A percentile compares a stretch with the other conserved stretches of the same genome.
phyloP scores from a whole-genome alignment of 1,140 invertebrate species.

The Euschistus heros region DNA sequence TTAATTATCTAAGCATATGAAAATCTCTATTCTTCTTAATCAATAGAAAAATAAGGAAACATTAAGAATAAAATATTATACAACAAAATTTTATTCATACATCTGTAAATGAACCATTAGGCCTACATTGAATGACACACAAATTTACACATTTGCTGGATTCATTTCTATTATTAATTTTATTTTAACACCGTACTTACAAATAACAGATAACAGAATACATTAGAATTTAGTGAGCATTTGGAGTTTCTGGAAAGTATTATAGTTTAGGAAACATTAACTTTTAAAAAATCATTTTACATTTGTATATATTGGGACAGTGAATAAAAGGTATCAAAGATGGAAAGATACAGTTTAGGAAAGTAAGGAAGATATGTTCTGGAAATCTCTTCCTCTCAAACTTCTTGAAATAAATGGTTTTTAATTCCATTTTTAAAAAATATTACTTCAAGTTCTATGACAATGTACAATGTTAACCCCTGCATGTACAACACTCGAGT shows the following conservation, averaged over 20 bases:
- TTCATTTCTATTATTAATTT: constrained; percentile 15
- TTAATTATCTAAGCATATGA: too few species aligned
- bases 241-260: constrained; percentile 6
- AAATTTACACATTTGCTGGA: constrained; percentile 19
- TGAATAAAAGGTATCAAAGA: constrained; percentile 20
- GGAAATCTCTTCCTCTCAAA: constrained; percentile 6
- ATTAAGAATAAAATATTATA: constrained; percentile 1
- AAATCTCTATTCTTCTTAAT: too few species aligned
- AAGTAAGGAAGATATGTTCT: constrained; percentile 7
- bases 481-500: neutral
- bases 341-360: constrained; percentile 1
- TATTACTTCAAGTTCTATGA: neutral
- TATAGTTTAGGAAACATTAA: neutral
- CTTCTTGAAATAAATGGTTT: neutral
- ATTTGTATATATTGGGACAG: neutral
- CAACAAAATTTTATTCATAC: constrained; percentile 29
- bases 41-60: too few species aligned
- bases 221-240: constrained; percentile 23
- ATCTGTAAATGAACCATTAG: constrained; percentile 26
- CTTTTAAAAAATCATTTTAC: too few species aligned
- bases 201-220: constrained; percentile 21
- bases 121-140: constrained; percentile 27
- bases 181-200: neutral
- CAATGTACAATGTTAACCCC: constrained; percentile 4
- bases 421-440: neutral